Conservation (phyloP, 2,797 vertebrate species). For the Otolemur crassicaudatus region DNA sequence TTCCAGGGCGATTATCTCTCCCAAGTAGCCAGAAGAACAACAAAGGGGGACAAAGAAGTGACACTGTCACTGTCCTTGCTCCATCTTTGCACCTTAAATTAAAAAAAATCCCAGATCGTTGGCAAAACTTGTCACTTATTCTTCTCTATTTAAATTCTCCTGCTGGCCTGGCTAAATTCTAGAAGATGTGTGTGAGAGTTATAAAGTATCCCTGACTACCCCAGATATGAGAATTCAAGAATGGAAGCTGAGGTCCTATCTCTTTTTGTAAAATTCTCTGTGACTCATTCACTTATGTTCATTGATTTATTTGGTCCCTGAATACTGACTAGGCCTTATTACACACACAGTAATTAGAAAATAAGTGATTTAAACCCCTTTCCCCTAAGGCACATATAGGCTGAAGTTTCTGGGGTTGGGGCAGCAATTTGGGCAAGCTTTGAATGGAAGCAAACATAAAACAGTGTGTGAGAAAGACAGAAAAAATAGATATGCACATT, state of each 20-base stretch:
- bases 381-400: neutral
- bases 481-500: neutral
- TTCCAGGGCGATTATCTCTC: slow-evolving; percentile 1
- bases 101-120: neutral
- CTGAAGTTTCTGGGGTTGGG: neutral
- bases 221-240: neutral
- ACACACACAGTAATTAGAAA: neutral
- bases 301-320: neutral
- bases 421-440: neutral
- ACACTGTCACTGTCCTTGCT: neutral
- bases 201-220: neutral
- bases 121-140: neutral
- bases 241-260: neutral
- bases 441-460: neutral
- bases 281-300: neutral
- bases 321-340: neutral
- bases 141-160: neutral
- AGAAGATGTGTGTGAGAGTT: neutral
- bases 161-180: neutral
- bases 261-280: slow-evolving; percentile 19
- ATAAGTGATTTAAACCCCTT: neutral
- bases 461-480: neutral
- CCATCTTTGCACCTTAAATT: neutral
- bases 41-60: neutral
- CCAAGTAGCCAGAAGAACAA: neutral